Conservation (phyloP, 2,113 vertebrate genomes). For the Athene cunicularia region DNA sequence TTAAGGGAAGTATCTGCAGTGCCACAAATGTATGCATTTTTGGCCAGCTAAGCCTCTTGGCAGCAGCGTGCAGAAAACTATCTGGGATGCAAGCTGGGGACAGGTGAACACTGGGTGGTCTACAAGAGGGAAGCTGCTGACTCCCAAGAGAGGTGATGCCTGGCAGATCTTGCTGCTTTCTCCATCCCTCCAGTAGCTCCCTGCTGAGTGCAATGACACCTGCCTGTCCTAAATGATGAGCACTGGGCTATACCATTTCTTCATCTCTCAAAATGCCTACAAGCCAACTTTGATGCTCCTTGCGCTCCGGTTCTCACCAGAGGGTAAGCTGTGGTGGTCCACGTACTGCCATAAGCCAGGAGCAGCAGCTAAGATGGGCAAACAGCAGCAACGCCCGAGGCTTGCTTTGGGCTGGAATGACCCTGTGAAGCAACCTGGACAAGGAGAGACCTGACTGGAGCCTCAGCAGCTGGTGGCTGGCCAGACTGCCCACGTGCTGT, state of each 20-base stretch:
- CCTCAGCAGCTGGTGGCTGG: background rate
- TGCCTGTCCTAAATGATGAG: background rate
- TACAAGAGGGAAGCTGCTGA: background rate
- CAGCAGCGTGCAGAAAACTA: background rate
- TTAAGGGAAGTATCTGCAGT: background rate
- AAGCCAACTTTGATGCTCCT: background rate
- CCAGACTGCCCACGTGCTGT: background rate
- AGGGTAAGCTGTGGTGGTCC: background rate
- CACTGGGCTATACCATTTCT: background rate
- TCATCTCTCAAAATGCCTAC: background rate
- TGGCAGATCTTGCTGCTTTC: background rate
- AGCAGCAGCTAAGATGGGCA: background rate
- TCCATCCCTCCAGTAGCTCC: background rate
- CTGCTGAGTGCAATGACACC: background rate
- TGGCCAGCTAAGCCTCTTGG: background rate
- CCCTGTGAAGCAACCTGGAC: background rate
- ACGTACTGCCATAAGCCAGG: background rate
- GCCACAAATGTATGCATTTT: background rate
- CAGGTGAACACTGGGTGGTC: background rate
- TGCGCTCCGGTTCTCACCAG: accelerated
- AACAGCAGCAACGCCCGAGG: background rate
- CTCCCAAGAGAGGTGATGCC: background rate
- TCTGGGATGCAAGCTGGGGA: background rate
- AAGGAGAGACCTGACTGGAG: accelerated
- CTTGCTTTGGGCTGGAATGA: background rate